Conservation (phyloP, 2,888 invertebrate genomes). For the Caenorhabditis becei region DNA sequence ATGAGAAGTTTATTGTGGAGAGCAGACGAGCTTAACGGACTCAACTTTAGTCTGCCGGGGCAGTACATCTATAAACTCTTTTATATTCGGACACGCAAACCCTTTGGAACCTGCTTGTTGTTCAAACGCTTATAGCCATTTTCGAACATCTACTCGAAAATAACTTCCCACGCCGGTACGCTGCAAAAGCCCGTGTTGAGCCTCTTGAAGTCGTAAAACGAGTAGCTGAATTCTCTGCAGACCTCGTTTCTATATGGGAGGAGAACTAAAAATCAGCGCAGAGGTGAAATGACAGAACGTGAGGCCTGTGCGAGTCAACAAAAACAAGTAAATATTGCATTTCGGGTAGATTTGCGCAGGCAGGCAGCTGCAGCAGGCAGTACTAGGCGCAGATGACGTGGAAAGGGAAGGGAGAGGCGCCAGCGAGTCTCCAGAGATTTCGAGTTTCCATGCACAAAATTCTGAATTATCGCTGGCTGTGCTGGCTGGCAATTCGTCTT, state of each 20-base stretch:
- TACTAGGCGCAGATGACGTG: constrained; percentile 18
- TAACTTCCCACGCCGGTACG: too few relatives aligned
- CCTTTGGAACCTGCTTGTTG: too few relatives aligned
- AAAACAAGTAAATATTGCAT: constrained; percentile 58
- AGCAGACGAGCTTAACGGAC: neutral
- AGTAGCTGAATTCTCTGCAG: neutral
- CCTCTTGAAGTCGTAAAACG: neutral
- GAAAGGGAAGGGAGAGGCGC: neutral
- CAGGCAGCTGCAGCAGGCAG: constrained; percentile 14
- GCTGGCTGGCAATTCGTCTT: neutral
- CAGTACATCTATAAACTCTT: too few relatives aligned
- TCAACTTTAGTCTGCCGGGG: too few relatives aligned
- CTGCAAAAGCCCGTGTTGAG: too few relatives aligned
- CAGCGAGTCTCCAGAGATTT: neutral
- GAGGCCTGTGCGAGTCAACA: constrained; percentile 47
- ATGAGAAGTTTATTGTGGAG: too few relatives aligned
- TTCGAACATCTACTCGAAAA: too few relatives aligned
- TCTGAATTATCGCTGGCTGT: neutral
- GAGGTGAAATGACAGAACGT: constrained; percentile 7
- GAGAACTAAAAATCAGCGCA: neutral
- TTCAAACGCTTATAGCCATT: too few relatives aligned
- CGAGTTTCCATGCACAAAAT: neutral
- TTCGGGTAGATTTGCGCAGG: constrained; percentile 37
- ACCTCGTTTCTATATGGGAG: too few relatives aligned
- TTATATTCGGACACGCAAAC: too few relatives aligned